These are phyloP conservation scores for Hiodon alosoides DNA, from an alignment of 2,113 vertebrate genomes.

Conservation along the genomic window DNA sequence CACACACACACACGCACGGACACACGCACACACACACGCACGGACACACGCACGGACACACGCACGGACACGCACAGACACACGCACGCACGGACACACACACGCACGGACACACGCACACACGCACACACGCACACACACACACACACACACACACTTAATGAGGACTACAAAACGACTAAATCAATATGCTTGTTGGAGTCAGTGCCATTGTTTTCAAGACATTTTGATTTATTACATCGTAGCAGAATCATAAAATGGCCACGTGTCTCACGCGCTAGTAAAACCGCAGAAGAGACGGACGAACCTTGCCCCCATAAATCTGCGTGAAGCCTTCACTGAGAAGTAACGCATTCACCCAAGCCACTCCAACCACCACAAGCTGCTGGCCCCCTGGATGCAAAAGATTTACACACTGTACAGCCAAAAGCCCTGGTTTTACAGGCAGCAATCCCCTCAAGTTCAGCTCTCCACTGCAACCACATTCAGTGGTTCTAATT, in stretches of 20 bases:
- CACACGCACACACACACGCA: too few species aligned
- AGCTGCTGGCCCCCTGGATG: not conserved
- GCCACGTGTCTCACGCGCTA: not conserved
- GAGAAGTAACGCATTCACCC: not conserved
- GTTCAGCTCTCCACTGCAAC: not conserved
- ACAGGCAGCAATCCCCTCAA: not conserved
- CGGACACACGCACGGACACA: too few species aligned
- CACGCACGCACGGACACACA: too few species aligned
- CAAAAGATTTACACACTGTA: not conserved
- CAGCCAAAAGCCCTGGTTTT: not conserved
- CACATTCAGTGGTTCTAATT: not conserved
- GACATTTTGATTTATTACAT: conserved; percentile 12
- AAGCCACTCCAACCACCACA: not conserved
- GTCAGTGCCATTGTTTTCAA: conserved; percentile 1
- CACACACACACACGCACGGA: too few species aligned
- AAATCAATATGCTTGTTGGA: not conserved
- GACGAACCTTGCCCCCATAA: conserved; percentile 4
- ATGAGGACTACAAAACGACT: not conserved
- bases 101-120: too few species aligned
- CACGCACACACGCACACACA: too few species aligned
- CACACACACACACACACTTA: not conserved
- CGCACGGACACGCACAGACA: too few species aligned
- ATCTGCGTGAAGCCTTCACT: conserved; percentile 1
- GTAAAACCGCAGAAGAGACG: not conserved
- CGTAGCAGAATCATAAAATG: conserved; percentile 17